Evolutionary conservation across 2,888 invertebrate genomes (phyloP).

Genomic region (Ormyrus rosae): DNA sequence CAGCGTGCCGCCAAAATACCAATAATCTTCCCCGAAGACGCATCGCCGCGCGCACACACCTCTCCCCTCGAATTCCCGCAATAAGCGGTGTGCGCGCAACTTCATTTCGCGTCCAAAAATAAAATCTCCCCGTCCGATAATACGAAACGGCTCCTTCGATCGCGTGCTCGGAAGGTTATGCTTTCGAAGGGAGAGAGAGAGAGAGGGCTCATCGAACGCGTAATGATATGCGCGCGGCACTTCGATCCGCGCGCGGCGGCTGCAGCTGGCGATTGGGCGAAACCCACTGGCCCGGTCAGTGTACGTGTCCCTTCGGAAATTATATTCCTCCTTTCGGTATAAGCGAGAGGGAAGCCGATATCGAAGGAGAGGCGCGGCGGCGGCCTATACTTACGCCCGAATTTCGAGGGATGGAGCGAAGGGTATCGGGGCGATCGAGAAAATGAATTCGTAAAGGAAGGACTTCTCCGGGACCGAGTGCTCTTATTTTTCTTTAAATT

Average conservation of each 20-base stretch:
- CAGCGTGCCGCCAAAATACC: too few relatives aligned
- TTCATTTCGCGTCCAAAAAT: too few relatives aligned
- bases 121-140: too few relatives aligned
- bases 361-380: background rate
- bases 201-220: background rate
- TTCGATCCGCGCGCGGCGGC: background rate
- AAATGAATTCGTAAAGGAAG: conserved; percentile 2
- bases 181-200: background rate
- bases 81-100: too few relatives aligned
- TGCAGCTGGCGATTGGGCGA: background rate
- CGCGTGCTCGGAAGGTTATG: background rate
- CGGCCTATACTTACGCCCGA: conserved; percentile 12
- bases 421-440: background rate
- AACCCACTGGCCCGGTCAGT: conserved; percentile 13
- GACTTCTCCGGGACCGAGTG: background rate
- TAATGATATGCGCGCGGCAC: conserved; percentile 27
- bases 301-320: conserved; percentile 5
- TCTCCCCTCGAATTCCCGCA: too few relatives aligned
- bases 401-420: background rate
- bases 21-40: too few relatives aligned
- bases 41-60: too few relatives aligned
- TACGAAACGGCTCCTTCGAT: background rate
- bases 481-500: background rate
- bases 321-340: conserved; percentile 20
- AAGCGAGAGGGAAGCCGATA: background rate